phyloP scores from a whole-genome alignment of 2,888 invertebrate species.

The Nomada hirtipes region DNA sequence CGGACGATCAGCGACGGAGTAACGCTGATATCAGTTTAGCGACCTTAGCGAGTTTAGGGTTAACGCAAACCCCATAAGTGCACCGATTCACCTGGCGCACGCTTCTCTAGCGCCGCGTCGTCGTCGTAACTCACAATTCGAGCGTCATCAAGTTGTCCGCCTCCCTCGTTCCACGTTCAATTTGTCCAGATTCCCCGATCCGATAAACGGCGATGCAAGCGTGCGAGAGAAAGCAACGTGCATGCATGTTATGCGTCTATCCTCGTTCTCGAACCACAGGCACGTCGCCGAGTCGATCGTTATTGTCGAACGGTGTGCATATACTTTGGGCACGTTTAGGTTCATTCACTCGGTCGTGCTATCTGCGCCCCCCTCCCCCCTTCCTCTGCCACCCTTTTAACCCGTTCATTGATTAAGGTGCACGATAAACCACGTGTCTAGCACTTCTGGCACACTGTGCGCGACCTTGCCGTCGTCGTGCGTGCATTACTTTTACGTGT shows the following conservation, averaged over 20 bases:
- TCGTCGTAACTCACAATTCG: conserved; percentile 38
- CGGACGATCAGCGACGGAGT: no score
- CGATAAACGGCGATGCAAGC: conserved; percentile 43
- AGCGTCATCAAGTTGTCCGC: conserved; percentile 37
- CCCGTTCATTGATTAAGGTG: conserved; percentile 70
- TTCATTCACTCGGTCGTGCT: conserved; percentile 60
- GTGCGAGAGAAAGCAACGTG: neutral
- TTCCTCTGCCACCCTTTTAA: conserved; percentile 2
- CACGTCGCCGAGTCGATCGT: conserved; percentile 47
- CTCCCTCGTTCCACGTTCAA: conserved; percentile 35
- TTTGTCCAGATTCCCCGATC: conserved; percentile 49
- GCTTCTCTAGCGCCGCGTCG: neutral
- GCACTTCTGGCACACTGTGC: conserved; percentile 70
- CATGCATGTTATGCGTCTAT: neutral
- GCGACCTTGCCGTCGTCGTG: conserved; percentile 75
- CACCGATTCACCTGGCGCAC: no score
- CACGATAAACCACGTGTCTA: conserved; percentile 58
- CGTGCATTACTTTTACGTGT: conserved; percentile 44
- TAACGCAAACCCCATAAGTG: no score
- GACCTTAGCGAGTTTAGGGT: no score
- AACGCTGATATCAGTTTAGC: no score
- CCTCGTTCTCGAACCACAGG: conserved; percentile 29
- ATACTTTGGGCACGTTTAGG: conserved; percentile 54
- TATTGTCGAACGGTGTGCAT: conserved; percentile 49
- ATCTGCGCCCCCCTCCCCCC: neutral